A percentile compares a stretch with the other conserved stretches of the same genome.
Conservation (phyloP, 1,140 invertebrate species). For the Drosophila nikananu region DNA sequence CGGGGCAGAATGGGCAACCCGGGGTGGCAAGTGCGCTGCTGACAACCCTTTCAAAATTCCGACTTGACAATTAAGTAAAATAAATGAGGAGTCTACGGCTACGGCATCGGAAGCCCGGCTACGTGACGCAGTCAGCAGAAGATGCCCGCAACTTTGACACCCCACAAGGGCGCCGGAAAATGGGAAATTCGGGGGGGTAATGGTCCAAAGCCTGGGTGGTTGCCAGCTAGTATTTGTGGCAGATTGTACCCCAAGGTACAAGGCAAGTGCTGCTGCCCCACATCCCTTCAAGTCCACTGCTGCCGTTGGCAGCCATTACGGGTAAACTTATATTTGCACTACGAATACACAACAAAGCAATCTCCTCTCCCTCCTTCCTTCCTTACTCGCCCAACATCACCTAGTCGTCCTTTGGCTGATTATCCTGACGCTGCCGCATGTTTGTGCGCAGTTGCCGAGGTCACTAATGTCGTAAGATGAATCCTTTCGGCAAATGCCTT, state of each 20-base stretch:
- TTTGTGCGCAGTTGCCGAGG: conserved; percentile 81
- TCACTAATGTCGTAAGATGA: conserved; percentile 85
- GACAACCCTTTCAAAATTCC: conserved; percentile 78
- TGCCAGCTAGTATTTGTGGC: conserved; percentile 68
- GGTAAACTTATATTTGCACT: conserved; percentile 81
- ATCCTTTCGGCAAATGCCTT: conserved; percentile 84
- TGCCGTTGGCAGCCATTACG: conserved; percentile 78
- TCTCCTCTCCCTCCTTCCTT: not conserved
- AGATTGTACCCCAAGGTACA: conserved; percentile 82
- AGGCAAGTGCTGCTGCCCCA: conserved; percentile 37
- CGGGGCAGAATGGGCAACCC: not conserved
- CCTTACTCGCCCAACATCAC: not conserved
- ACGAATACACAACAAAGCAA: conserved; percentile 75
- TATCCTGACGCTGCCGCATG: conserved; percentile 60
- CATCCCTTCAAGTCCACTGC: conserved; percentile 14
- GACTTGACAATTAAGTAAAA: conserved; percentile 84
- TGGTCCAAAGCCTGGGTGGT: conserved; percentile 23
- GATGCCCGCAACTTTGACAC: conserved; percentile 77
- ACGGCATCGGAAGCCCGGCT: conserved; percentile 44
- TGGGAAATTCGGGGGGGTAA: conserved; percentile 6
- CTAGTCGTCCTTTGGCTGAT: conserved; percentile 26
- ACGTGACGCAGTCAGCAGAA: conserved; percentile 70
- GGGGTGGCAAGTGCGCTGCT: conserved; percentile 39
- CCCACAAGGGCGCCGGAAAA: conserved; percentile 24
- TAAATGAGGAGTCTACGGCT: conserved; percentile 72